Evolutionary conservation across 2,113 vertebrate species (phyloP), one percentile per base, ranked within the genome.

Genomic region (Ranitomeya imitator): DNA sequence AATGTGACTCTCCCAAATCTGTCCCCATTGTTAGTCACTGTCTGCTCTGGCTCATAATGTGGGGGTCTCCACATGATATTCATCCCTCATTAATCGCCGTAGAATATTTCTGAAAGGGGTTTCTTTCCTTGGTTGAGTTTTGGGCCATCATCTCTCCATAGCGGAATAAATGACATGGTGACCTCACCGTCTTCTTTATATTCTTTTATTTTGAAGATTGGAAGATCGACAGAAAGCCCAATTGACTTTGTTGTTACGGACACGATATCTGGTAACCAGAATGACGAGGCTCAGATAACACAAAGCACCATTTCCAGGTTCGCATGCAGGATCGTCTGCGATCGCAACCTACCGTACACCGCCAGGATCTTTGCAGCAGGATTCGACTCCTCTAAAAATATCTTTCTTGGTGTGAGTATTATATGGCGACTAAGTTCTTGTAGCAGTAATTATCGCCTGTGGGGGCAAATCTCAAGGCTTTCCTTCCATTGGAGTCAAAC

Each of bases 191-290:
- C 65, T 65, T n/a, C 6, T 52, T 63, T 86, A 12, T 73, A 26
- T 57, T 80, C 90, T 23, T 63, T 4, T 13, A 4, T 23, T 90
- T 91, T 76, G 92, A n/a, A 98, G 98, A 97, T 99, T 88, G 98
- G 98, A 45, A 96, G 98, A 59, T 99, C 98, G 60, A 99, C 98
- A 19, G 98, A 99, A 91, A 99, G 97, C 89, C 98, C 98, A 21
- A 99, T 99, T 85, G 98, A 99, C 94, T 99, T 98, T 92, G 98
- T 99, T 80, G 98, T 99, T 55, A 99, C 98, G 4, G 98, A 99
- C 91, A 99, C 98, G 0, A 91, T 99, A 91, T 98, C 97, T 14
- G 98, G 98, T 80, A 94, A 95, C 87, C 96, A 96, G 89, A 94
- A 93, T 0, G 98, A 99, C 2, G 98, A 99, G 83, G 92, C 96